Percentiles rank a stretch among this genome's conserved stretches.
Evolutionary conservation across 2,797 vertebrate genomes (phyloP).

Genomic region (Cuculus canorus): DNA sequence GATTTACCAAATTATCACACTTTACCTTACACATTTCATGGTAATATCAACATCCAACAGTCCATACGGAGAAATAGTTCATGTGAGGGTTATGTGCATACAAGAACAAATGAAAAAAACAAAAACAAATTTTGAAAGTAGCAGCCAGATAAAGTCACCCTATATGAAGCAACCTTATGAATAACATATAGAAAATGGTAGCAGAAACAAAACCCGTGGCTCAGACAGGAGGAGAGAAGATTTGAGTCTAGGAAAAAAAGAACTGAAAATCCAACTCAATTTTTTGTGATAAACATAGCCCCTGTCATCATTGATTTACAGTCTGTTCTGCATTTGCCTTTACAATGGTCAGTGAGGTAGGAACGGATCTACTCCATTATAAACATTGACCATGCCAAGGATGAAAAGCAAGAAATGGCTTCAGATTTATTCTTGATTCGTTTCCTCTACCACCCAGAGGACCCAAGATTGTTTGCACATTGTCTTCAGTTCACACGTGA

Average conservation of each 20-base stretch:
- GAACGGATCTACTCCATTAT: background rate
- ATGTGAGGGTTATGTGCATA: background rate
- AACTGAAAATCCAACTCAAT: background rate
- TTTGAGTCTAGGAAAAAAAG: background rate
- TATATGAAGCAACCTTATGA: background rate
- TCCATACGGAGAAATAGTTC: background rate
- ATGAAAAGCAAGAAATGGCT: background rate
- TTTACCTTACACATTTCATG: fast-evolving
- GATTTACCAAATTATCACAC: background rate
- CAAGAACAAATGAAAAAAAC: background rate
- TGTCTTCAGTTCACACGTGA: background rate
- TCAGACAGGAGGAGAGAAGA: background rate
- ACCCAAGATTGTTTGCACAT: background rate
- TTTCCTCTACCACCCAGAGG: background rate
- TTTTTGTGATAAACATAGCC: background rate
- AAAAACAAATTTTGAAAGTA: background rate
- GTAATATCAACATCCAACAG: background rate
- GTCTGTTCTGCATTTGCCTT: background rate
- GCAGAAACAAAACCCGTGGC: background rate
- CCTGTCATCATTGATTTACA: background rate
- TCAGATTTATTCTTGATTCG: background rate
- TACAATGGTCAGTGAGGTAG: background rate
- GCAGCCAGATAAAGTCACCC: background rate
- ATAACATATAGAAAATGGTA: background rate
- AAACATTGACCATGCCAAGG: background rate